phyloP scores from a whole-genome alignment of 1,140 invertebrate species.

The Mylabris phalerata region DNA sequence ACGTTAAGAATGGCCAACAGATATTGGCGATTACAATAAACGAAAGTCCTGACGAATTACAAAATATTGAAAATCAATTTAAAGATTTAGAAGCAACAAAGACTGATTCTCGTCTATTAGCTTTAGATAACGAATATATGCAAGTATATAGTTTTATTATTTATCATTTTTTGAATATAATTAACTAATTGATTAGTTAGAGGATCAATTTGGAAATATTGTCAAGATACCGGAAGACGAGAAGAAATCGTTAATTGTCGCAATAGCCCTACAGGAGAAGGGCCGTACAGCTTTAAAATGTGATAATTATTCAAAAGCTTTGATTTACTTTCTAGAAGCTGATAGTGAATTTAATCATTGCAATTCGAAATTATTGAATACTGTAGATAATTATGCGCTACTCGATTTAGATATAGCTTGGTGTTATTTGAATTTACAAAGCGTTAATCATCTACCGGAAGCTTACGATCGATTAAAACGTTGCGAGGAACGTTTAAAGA shows the following conservation, averaged over 20 bases:
- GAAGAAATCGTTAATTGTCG: slow-evolving; percentile 59
- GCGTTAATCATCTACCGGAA: slow-evolving; percentile 62
- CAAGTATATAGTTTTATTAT: slow-evolving; percentile 36
- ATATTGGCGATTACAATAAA: slow-evolving; percentile 57
- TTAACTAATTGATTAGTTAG: slow-evolving; percentile 47
- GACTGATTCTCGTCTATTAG: slow-evolving; percentile 48
- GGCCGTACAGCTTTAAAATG: slow-evolving; percentile 58
- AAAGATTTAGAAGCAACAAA: slow-evolving; percentile 48
- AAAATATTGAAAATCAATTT: slow-evolving; percentile 33
- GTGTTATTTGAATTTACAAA: slow-evolving; percentile 72
- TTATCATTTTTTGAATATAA: not conserved
- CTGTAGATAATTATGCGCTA: slow-evolving; percentile 74
- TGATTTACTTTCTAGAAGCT: slow-evolving; percentile 67
- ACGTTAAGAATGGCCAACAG: slow-evolving; percentile 58
- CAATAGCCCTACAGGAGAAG: slow-evolving; percentile 71
- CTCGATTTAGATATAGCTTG: slow-evolving; percentile 77
- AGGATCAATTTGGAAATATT: slow-evolving; percentile 68
- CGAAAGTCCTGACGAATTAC: slow-evolving; percentile 38
- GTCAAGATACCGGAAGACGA: slow-evolving; percentile 61
- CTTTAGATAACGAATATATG: slow-evolving; percentile 44
- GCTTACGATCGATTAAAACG: slow-evolving; percentile 56
- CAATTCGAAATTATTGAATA: slow-evolving; percentile 56
- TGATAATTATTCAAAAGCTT: slow-evolving; percentile 58
- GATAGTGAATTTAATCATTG: slow-evolving; percentile 67
- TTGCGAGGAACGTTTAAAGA: slow-evolving; percentile 59